phyloP scores from a whole-genome alignment of 2,113 vertebrate genomes.

The Meleagris gallopavo region DNA sequence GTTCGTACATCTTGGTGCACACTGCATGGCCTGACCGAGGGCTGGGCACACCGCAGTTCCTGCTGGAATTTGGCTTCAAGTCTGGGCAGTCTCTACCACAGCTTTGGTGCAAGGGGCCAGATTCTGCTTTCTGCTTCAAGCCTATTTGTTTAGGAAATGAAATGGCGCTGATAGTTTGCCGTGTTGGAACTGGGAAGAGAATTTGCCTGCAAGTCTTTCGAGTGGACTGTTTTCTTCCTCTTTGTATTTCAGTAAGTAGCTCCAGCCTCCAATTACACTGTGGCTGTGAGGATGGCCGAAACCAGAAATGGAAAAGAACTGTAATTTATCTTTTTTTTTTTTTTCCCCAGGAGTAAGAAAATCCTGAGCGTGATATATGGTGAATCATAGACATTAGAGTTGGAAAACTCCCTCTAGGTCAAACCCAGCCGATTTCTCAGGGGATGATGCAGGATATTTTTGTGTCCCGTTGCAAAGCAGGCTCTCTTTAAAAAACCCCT shows the following conservation, averaged over 20 bases:
- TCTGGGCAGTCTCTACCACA: not conserved
- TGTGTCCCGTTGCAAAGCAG: not conserved
- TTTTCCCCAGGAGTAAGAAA: conserved; percentile 28
- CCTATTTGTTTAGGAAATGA: not conserved
- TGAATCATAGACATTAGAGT: conserved; percentile 50
- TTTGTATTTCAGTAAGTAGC: not conserved
- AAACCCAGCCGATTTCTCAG: not conserved
- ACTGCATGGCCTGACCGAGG: not conserved
- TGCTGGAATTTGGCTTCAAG: not conserved
- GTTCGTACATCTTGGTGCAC: accelerated
- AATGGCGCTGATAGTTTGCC: not conserved
- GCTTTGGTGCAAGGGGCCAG: not conserved
- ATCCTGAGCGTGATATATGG: not conserved
- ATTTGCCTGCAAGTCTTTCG: not conserved
- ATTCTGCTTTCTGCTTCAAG: not conserved
- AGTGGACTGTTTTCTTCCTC: conserved; percentile 30
- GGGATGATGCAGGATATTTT: conserved; percentile 44
- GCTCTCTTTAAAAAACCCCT: not conserved
- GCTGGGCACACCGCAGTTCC: not conserved
- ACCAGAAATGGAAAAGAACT: conserved; percentile 45
- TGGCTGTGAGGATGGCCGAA: conserved; percentile 26
- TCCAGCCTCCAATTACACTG: conserved; percentile 26
- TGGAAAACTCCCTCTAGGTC: conserved; percentile 46
- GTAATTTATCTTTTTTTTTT: conserved; percentile 13
- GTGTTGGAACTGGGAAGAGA: not conserved